Percentiles rank a stretch among this genome's conserved stretches.
These are phyloP conservation scores for Platerodrilus igneus DNA, from an alignment of 2,888 invertebrate genomes.

Conservation along the genomic window DNA sequence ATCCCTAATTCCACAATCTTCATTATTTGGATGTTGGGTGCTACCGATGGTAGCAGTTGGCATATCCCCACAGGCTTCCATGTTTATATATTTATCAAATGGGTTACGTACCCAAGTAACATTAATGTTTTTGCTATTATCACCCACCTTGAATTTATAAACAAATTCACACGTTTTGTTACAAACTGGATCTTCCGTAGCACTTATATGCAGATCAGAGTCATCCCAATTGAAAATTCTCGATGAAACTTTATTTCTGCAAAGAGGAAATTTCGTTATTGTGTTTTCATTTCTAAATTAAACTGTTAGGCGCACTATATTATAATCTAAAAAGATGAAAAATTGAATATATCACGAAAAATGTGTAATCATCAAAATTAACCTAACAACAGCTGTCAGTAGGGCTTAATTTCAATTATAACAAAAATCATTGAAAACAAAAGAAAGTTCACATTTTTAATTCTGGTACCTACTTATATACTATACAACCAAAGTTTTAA, in stretches of 20 bases:
- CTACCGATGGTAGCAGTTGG: slow-evolving; percentile 67
- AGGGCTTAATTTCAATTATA: no score
- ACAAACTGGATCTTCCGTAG: slow-evolving; percentile 34
- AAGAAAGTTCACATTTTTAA: no score
- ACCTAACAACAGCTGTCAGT: slow-evolving; percentile 28
- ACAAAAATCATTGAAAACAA: no score
- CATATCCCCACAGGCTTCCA: slow-evolving; percentile 53
- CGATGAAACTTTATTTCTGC: slow-evolving; percentile 39
- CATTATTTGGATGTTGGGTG: slow-evolving; percentile 59
- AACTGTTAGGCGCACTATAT: slow-evolving; percentile 4
- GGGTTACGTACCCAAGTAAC: slow-evolving; percentile 45
- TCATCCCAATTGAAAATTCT: slow-evolving; percentile 39
- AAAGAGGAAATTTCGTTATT: slow-evolving; percentile 19
- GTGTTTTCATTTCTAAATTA: slow-evolving; percentile 4
- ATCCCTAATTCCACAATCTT: slow-evolving; percentile 93
- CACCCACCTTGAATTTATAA: slow-evolving; percentile 28
- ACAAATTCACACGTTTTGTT: slow-evolving; percentile 32
- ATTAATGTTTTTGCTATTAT: slow-evolving; percentile 35
- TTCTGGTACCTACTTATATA: no score
- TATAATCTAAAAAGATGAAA: slow-evolving; percentile 16
- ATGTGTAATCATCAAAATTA: slow-evolving; percentile 24
- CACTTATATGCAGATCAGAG: slow-evolving; percentile 36
- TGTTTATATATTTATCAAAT: slow-evolving; percentile 42
- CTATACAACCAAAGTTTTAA: no score
- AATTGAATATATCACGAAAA: slow-evolving; percentile 11